These are phyloP conservation scores for Sebastes kiyomatsui DNA, from an alignment of 2,797 vertebrate species.

Conservation along the genomic window DNA sequence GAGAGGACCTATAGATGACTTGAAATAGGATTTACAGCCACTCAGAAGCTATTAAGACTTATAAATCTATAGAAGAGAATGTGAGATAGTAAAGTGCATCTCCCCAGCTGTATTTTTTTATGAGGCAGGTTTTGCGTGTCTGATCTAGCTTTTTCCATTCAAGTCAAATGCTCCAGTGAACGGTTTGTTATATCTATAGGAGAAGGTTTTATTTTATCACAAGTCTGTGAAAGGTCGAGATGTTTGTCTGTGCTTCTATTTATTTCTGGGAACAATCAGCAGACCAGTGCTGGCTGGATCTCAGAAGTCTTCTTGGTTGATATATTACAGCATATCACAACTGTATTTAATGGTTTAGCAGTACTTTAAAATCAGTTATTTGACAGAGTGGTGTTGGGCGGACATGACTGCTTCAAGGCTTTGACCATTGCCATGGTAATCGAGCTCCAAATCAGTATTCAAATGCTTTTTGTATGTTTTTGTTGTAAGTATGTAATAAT, in stretches of 20 bases:
- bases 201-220: slow-evolving; percentile 10
- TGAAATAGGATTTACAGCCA: slow-evolving; percentile 20
- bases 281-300: neutral
- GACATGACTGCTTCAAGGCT: no score
- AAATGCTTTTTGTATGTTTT: no score
- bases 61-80: slow-evolving; percentile 4
- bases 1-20: neutral
- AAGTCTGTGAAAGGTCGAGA: slow-evolving; percentile 7
- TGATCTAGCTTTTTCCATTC: slow-evolving; percentile 24
- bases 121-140: neutral
- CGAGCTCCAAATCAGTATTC: no score
- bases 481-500: no score
- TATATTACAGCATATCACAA: neutral
- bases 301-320: neutral
- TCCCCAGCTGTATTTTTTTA: slow-evolving; percentile 3
- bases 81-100: slow-evolving; percentile 15
- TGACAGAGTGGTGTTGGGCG: neutral
- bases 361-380: slow-evolving; percentile 18
- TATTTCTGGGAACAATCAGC: slow-evolving; percentile 6
- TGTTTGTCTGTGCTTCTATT: neutral
- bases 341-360: neutral
- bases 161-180: neutral
- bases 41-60: slow-evolving; percentile 1
- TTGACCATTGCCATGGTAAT: no score
- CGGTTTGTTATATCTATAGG: neutral